A percentile compares a stretch with the other conserved stretches of the same genome.
phyloP scores from a whole-genome alignment of 2,113 vertebrate genomes.

The Arvicanthis niloticus region DNA sequence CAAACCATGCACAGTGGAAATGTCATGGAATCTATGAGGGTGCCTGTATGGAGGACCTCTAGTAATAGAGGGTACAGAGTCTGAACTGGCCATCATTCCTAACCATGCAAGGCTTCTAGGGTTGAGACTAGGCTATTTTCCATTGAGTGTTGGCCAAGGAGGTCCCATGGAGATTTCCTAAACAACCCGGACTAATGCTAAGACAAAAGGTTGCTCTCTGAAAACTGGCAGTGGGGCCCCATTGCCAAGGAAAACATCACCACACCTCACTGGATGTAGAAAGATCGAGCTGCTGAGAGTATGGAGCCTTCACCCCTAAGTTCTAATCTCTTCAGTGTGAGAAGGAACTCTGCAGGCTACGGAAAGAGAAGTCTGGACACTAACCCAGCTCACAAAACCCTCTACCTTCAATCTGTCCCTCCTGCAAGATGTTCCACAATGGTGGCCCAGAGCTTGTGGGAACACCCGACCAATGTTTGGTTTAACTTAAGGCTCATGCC shows the following conservation, averaged over 20 bases:
- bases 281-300: background rate
- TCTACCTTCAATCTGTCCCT: too few species aligned
- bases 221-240: background rate
- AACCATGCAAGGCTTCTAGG: background rate
- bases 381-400: background rate
- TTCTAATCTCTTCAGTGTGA: background rate
- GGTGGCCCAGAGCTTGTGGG: background rate
- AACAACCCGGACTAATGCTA: background rate
- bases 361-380: background rate
- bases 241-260: background rate
- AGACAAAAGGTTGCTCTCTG: background rate
- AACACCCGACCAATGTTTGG: background rate
- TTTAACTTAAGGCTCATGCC: background rate
- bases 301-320: background rate
- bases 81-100: background rate
- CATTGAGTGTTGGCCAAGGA: background rate
- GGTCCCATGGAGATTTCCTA: background rate
- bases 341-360: background rate
- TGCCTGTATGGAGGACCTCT: background rate
- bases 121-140: background rate
- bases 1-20: background rate
- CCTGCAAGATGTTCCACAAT: background rate
- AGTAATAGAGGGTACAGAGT: background rate
- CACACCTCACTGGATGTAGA: background rate
- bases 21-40: background rate